A percentile compares a stretch with the other conserved stretches of the same genome.
Conservation (phyloP, 2,888 invertebrate genomes). For the Heliconius charithonia region DNA sequence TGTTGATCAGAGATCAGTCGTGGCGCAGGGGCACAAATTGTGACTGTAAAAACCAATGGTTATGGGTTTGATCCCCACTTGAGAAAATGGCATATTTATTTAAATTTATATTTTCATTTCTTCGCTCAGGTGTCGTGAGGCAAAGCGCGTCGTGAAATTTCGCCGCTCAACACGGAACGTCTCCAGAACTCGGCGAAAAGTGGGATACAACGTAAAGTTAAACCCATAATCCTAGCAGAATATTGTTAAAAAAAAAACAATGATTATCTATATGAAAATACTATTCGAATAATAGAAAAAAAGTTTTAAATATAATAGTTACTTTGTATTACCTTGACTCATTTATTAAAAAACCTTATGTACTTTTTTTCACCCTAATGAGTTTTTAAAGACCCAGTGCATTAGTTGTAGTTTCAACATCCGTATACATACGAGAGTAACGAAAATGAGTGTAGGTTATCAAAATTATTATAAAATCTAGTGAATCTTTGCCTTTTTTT, state of each 20-base stretch:
- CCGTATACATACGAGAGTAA: conserved; percentile 10
- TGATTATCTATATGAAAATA: neutral
- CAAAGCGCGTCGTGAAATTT: too few species aligned
- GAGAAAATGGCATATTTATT: too few species aligned
- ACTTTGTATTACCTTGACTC: conserved; percentile 23
- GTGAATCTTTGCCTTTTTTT: neutral
- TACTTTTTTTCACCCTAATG: conserved; percentile 59
- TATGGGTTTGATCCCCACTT: too few species aligned
- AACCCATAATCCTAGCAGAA: neutral
- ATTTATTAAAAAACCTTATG: conserved; percentile 40
- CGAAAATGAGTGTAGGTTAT: conserved; percentile 31
- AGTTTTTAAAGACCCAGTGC: conserved; percentile 70
- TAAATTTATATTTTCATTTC: too few species aligned
- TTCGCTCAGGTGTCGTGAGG: too few species aligned
- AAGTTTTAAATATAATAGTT: neutral
- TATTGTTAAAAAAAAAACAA: neutral
- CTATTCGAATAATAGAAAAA: neutral
- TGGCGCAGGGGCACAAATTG: too few species aligned
- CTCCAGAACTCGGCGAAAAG: too few species aligned
- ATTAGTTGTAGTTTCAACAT: conserved; percentile 54
- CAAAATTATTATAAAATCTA: conserved; percentile 7
- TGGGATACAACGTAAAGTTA: too few species aligned
- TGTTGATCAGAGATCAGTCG: too few species aligned
- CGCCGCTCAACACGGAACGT: too few species aligned
- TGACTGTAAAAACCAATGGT: too few species aligned